phyloP scores from a whole-genome alignment of 1,140 invertebrate genomes.

The Andricus grossulariae region DNA sequence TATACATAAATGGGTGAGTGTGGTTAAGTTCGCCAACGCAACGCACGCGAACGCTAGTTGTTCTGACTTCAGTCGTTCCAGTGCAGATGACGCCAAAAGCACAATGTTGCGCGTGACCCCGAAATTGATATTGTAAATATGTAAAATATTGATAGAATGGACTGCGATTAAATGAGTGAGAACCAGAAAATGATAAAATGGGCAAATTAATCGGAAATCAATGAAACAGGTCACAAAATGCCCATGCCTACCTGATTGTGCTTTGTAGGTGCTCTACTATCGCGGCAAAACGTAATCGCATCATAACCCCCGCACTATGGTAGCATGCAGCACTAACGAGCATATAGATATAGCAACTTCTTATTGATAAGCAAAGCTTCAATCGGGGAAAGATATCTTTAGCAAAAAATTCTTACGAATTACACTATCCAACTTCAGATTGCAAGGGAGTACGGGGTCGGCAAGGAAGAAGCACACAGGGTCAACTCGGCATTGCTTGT shows the following conservation, averaged over 20 bases:
- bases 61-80: background rate
- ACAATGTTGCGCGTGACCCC: constrained; percentile 23
- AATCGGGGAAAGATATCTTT: background rate
- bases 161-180: background rate
- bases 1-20: background rate
- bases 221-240: background rate
- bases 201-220: background rate
- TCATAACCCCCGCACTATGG: constrained; percentile 17
- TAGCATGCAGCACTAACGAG: background rate
- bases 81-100: constrained; percentile 28
- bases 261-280: background rate
- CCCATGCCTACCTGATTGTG: background rate
- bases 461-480: background rate
- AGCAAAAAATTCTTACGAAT: background rate
- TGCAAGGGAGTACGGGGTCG: background rate
- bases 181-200: background rate
- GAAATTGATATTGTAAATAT: constrained; percentile 22
- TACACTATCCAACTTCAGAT: background rate
- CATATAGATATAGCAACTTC: constrained; percentile 8
- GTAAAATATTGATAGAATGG: constrained; percentile 15
- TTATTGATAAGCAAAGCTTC: constrained; percentile 25
- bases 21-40: too few species aligned
- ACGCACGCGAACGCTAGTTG: too few species aligned
- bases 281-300: constrained; percentile 17
- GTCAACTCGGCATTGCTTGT: constrained; percentile 10